phyloP scores from a whole-genome alignment of 2,888 invertebrate genomes.

The Alloplasta piceator region DNA sequence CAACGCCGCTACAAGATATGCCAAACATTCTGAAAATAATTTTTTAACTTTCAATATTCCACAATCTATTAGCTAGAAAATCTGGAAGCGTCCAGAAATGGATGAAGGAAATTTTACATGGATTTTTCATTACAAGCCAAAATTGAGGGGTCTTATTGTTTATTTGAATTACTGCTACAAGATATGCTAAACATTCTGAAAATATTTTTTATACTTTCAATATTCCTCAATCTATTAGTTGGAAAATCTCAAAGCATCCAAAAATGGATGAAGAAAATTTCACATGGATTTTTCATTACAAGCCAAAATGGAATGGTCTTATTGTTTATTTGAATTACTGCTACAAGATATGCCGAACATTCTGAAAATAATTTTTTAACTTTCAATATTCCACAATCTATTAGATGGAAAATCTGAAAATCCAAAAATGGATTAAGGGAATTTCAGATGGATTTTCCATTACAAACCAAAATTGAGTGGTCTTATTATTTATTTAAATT shows the following conservation, averaged over 20 bases:
- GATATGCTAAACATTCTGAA: slow-evolving; percentile 76
- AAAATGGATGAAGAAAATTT: neutral
- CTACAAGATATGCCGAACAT: slow-evolving; percentile 76
- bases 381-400: neutral
- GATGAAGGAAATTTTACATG: neutral
- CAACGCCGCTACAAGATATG: slow-evolving; percentile 75
- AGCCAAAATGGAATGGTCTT: no score
- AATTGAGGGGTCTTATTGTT: no score
- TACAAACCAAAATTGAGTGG: no score
- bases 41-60: neutral
- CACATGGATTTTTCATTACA: no score
- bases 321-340: no score
- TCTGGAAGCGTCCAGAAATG: neutral
- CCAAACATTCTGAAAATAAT: slow-evolving; percentile 74
- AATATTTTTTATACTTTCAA: neutral
- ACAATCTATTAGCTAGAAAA: neutral
- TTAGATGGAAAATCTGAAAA: neutral
- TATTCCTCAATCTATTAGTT: neutral
- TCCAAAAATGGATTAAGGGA: neutral
- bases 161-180: no score
- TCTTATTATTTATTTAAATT: no score
- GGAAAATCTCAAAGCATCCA: neutral
- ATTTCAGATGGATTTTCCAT: no score
- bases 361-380: slow-evolving; percentile 65
- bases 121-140: no score